Evolutionary conservation across 1,140 invertebrate species (phyloP).

Genomic region (Drosophila tropicalis): DNA sequence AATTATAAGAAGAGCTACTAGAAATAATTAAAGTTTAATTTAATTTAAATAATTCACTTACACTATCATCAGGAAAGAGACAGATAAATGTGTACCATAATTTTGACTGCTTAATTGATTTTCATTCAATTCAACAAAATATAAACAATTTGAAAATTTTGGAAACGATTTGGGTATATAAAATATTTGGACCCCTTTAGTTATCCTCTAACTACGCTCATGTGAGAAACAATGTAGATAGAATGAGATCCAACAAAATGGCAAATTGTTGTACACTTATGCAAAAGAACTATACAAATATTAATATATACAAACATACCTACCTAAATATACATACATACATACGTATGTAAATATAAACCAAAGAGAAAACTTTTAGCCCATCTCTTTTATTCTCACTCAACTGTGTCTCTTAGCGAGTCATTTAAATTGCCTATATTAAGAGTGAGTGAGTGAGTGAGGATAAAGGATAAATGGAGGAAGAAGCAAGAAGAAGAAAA

Average conservation of each 20-base stretch:
- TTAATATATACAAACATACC: background rate
- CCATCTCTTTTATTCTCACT: background rate
- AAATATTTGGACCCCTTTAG: background rate
- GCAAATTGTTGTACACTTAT: constrained; percentile 2
- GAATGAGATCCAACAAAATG: constrained; percentile 4
- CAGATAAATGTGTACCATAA: too few species aligned
- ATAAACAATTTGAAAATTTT: too few species aligned
- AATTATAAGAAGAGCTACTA: too few species aligned
- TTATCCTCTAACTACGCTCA: background rate
- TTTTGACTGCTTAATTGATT: too few species aligned
- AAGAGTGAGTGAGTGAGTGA: constrained; percentile 1
- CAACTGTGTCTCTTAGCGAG: background rate
- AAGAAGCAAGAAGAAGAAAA: background rate
- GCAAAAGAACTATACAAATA: constrained; percentile 8
- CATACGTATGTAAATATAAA: background rate
- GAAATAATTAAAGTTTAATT: too few species aligned
- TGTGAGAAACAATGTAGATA: background rate
- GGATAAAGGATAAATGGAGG: constrained; percentile 3
- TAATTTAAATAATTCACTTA: too few species aligned
- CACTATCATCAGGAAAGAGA: too few species aligned
- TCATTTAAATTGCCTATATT: constrained; percentile 12
- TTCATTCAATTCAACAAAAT: too few species aligned
- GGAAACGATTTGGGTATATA: too few species aligned
- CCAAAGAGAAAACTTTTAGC: constrained; percentile 4
- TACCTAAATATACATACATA: too few species aligned